Evolutionary conservation across 2,888 invertebrate species (phyloP).

Genomic region (Cacoxenus indagator): DNA sequence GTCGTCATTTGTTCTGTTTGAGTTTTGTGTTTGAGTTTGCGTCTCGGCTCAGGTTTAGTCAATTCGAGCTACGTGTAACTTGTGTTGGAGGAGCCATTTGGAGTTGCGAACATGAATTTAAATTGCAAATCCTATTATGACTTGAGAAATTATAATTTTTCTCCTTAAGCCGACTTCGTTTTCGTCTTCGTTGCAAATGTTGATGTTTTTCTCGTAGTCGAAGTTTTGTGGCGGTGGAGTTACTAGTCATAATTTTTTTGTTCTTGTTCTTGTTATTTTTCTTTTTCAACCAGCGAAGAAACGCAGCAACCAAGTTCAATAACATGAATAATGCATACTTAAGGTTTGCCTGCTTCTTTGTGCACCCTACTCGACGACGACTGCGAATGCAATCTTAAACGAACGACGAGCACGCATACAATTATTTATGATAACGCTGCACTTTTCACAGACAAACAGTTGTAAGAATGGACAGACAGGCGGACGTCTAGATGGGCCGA

Average conservation of each 20-base stretch:
- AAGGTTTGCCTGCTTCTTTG: slow-evolving; percentile 28
- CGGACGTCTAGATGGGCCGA: neutral
- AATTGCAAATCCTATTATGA: slow-evolving; percentile 66
- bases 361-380: neutral
- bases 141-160: slow-evolving; percentile 66
- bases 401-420: slow-evolving; percentile 6
- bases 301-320: slow-evolving; percentile 59
- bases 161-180: slow-evolving; percentile 39
- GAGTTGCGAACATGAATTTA: slow-evolving; percentile 55
- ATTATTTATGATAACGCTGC: slow-evolving; percentile 40
- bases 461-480: slow-evolving; percentile 37
- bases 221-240: neutral
- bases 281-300: neutral
- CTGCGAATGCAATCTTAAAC: neutral
- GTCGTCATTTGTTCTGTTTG: slow-evolving; percentile 54
- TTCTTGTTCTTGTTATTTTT: slow-evolving; percentile 34
- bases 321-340: slow-evolving; percentile 68
- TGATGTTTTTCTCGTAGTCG: neutral
- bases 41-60: slow-evolving; percentile 25
- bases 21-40: slow-evolving; percentile 49
- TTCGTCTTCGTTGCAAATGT: slow-evolving; percentile 33
- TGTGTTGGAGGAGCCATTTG: slow-evolving; percentile 29
- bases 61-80: neutral
- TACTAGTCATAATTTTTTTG: slow-evolving; percentile 28
- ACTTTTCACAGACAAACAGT: slow-evolving; percentile 25